Base-by-base conservation (phyloP, 2,888 invertebrate species). In the Aphidoletes aphidimyza region DNA sequence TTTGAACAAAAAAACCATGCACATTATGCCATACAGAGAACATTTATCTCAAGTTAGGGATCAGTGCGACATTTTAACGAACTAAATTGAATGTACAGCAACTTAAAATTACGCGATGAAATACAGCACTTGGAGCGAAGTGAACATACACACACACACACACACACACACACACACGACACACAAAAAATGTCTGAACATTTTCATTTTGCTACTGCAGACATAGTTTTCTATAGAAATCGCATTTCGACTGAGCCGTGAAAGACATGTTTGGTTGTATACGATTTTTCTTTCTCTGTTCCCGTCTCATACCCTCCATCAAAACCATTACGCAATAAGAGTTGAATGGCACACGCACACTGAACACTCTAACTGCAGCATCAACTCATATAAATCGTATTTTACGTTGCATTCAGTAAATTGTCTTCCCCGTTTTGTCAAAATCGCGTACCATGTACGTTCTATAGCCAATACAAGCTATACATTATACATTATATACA, bases 211-310 rank as follows among this genome's bases (percentile, higher is more conserved):
- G 54, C 3, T 26, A 54, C 22, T 54, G 54, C 54, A 54, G 54
- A 54, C 54, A 26, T 54, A 54, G 54, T 54, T 54, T 54, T 54
- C 54, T 54, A 54, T 54, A 54, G 54, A 54, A 22, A 2, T 54
- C 54, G n/a, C 54, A 54, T 54, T 22, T 54, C 54, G 17, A 54
- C 54, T n/a, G 17, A 54, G 22, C 54, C 54, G 54, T 54, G 54
- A 54, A 54, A 54, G 54, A 54, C 54, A 54, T 54, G 11, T 49
- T 47, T 47, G 9, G 9, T 47, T 47, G 9, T 47, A 17, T 47
- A 2, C 17, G 17, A 17, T 47, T 47, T 19, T 47, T 47, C 47
- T 26, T 54, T 54, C 54, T 54, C 54, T 54, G n/a, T 54, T 54
- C 54, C 26, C 54, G 22, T 54, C 54, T 26, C 26, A n/a, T 17